Evolutionary conservation across 2,113 vertebrate species (phyloP).

Genomic region (Sinocyclocheilus anophthalmus): DNA sequence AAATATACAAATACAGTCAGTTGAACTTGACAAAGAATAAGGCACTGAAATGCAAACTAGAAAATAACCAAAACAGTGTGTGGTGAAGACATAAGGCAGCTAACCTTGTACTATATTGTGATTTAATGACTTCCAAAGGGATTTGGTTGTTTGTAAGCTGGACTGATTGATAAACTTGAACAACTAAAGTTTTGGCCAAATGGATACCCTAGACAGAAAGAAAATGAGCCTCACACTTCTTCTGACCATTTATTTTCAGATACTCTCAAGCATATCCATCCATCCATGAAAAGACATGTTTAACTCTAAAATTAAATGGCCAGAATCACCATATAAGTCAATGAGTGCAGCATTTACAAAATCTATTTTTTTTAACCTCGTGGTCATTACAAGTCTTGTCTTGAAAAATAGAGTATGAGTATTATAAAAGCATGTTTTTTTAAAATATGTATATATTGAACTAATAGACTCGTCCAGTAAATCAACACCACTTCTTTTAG

Average conservation of each 20-base stretch:
- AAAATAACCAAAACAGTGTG: constrained; percentile 44
- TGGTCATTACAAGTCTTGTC: background rate
- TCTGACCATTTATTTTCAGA: constrained; percentile 43
- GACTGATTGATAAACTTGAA: constrained; percentile 35
- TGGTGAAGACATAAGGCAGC: constrained; percentile 14
- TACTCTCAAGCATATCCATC: constrained; percentile 22
- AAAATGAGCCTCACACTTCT: constrained; percentile 31
- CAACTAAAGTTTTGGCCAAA: constrained; percentile 30
- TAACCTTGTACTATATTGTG: constrained; percentile 10
- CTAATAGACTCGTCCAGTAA: no score
- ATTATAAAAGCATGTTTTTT: no score
- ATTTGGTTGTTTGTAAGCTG: constrained; percentile 42
- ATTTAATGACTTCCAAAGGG: constrained; percentile 22
- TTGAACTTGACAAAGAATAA: constrained; percentile 26
- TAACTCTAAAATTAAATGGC: constrained; percentile 32
- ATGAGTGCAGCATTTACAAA: background rate
- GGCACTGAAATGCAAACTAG: constrained; percentile 32
- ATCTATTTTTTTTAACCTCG: background rate
- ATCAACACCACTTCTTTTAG: background rate
- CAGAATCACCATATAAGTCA: constrained; percentile 16
- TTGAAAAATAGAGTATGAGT: no score
- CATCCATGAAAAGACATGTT: constrained; percentile 40
- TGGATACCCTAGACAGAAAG: constrained; percentile 9
- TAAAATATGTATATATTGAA: background rate
- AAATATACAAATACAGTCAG: constrained; percentile 4